Evolutionary conservation across 2,888 invertebrate genomes (phyloP), one percentile per base, ranked within the genome.

Genomic region (Perizoma affinitatum): DNA sequence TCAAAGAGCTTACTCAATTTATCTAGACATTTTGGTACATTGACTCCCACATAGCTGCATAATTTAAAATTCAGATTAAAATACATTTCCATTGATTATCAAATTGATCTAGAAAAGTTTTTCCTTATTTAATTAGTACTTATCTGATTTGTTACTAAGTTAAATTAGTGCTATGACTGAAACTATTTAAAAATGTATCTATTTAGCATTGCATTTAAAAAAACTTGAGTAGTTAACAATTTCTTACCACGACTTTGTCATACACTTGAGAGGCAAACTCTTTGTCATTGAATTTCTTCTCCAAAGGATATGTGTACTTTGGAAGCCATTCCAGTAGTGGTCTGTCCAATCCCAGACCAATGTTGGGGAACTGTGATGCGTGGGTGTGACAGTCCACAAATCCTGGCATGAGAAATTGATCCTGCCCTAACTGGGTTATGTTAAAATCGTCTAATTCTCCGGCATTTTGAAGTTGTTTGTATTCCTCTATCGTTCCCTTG

Each of bases 331-430:
- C 96, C 6, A 98, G 82, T 42, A 98, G 88, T 0, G 95, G 94
- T 70, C 94, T 94, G 78, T 97, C 97, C 67, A 97, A 93, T 0
- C 97, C 98, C 6, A 97, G 86, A 0, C 98, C 98, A 59, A 95
- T 91, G 85, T 98, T 98, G 0, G 97, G 96, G 72, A 96, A 96
- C 86, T 98, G 98, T 0, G 97, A 95, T 0, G 97, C 97, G 89
- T 98, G 98, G 7, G 96, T 96, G 79, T 98, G 98, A 34, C 96
- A 96, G 84, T 98, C 98, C 4, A 98, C 93, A 57, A 98, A 94
- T 0, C 98, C 98, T 0, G 98, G 98, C 81, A 97, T 95, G 10
- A 98, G 80, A 76, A 98, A 95, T 84, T 96, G 95, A 52, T 86
- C 83, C 4, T 72, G 58, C 5, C 54, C 64, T 41, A 91, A 63